Conservation (phyloP, 2,797 vertebrate genomes). For the Gymnocypris eckloni region DNA sequence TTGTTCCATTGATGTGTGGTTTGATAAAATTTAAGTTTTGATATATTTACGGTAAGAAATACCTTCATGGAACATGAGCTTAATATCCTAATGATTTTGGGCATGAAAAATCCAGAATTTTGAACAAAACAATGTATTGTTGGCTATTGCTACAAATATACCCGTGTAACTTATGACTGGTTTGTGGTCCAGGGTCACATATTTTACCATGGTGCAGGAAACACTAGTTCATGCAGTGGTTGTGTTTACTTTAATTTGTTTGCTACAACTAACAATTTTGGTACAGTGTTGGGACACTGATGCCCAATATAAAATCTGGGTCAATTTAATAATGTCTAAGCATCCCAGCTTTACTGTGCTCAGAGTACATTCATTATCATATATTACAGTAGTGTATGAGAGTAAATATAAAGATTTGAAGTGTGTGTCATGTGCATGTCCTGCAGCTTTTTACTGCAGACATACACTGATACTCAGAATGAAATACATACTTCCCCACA, state of each 20-base stretch:
- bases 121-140: too few species aligned
- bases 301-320: background rate
- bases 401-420: background rate
- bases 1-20: too few species aligned
- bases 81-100: too few species aligned
- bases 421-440: background rate
- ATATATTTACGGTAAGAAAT: too few species aligned
- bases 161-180: too few species aligned
- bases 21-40: too few species aligned
- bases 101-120: too few species aligned
- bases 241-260: background rate
- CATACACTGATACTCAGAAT: background rate
- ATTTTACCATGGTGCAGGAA: background rate
- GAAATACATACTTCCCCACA: background rate
- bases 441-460: background rate
- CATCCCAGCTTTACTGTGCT: background rate
- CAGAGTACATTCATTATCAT: background rate
- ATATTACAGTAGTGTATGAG: background rate
- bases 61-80: too few species aligned
- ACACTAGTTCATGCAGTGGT: background rate
- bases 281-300: background rate
- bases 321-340: background rate
- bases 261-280: background rate
- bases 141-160: too few species aligned
- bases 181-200: too few species aligned